Percentiles rank a stretch among this genome's conserved stretches.
Conservation (phyloP, 2,113 vertebrate species). For the human (Homo sapiens) region GRCh38 chr5:149785001-149785500, state of each 20-base stretch:
- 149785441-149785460: not conserved
- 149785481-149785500: not conserved
- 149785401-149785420: not conserved
- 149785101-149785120: not conserved
- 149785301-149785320: not conserved
- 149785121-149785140: not conserved
- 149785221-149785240: not conserved
- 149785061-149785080: not conserved
- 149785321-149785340: not conserved
- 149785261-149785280: not conserved
- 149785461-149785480: not conserved
- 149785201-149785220: not conserved
- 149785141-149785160: not conserved
- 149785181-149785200: not conserved
- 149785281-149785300: not conserved
- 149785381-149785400: not conserved
- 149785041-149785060: not conserved
- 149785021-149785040: not conserved
- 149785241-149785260: not conserved
- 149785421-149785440: not conserved
- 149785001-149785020: not conserved
- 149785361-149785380: slow-evolving; percentile 1
- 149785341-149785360: not conserved
- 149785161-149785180: not conserved
- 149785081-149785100: not conserved